Evolutionary conservation across 1,140 invertebrate genomes (phyloP), one percentile per base, ranked within the genome.

Genomic region (Stegodyphus dumicola): DNA sequence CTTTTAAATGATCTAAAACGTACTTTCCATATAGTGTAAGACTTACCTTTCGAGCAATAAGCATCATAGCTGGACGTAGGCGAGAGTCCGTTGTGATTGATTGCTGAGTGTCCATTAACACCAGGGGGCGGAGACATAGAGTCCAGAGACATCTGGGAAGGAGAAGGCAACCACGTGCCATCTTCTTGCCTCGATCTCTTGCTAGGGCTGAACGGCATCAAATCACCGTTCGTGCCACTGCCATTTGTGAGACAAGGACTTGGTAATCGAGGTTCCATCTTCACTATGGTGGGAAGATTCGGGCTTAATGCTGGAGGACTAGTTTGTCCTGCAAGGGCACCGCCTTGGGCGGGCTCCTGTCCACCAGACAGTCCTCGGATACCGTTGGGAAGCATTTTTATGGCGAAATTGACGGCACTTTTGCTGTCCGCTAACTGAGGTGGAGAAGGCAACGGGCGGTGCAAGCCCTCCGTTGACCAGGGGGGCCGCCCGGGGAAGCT

Each of bases 41-140:
- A 93, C 93, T 95, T 95, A 89, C 94, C 94, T 91, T 95, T 95
- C 6, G 67, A 95, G 92, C 95, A 95, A 90, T 95, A 96, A 4
- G 95, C 94, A 88, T 95, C 95, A 91, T 95, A 96, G 92, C 95
- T 95, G 88, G 95, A 93, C 0, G 94, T 94, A 86, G 85, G 81
- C 11, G 94, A 94, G 89, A 95, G 95, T 18, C 95, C 95, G 88
- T 95, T 95, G 33, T 71, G 18, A 87, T 60, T 67, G 67, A 56
- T 78, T 6, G 15, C 13, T 6, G 79, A 67, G 15, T 74, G 78
- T 11, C 78, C 33, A 51, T 80, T 80, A n/a, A 69, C 33, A 33
- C 70, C 52, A 6, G 80, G 64, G 7, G 78, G 92, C 2, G 93
- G 93, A 49, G 93, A 92, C 5, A 93, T 90, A 85, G 93, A 92